Conservation (phyloP, 2,113 vertebrate species). For the Bothrops jararaca region DNA sequence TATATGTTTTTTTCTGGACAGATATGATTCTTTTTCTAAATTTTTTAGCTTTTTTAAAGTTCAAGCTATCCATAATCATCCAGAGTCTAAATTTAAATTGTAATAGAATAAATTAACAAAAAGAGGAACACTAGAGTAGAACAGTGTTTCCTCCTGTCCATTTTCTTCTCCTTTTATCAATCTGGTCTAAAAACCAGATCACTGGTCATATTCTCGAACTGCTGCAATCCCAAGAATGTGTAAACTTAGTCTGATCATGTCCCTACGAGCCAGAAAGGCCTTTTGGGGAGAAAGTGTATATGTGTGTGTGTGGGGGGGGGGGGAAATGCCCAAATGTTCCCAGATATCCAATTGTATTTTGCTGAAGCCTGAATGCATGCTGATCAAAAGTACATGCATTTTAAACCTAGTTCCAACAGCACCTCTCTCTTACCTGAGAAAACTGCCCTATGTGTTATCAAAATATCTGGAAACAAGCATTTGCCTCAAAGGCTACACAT, state of each 20-base stretch:
- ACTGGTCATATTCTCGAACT: background rate
- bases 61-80: background rate
- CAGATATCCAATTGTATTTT: background rate
- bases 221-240: background rate
- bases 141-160: background rate
- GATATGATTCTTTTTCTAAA: background rate
- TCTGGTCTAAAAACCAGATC: accelerated
- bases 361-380: background rate
- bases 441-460: background rate
- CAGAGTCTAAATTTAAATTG: background rate
- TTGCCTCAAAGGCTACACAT: background rate
- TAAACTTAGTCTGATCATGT: background rate
- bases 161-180: background rate
- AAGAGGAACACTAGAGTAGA: background rate
- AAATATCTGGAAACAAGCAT: background rate
- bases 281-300: background rate
- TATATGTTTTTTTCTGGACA: background rate
- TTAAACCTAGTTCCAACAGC: background rate
- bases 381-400: accelerated
- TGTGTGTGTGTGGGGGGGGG: background rate
- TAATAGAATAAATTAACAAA: accelerated
- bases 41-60: background rate
- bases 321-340: background rate
- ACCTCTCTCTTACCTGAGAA: background rate
- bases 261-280: background rate